Evolutionary conservation across 2,888 invertebrate species (phyloP), one percentile per base, ranked within the genome.

Genomic region (Hirtodrosophila cameraria): DNA sequence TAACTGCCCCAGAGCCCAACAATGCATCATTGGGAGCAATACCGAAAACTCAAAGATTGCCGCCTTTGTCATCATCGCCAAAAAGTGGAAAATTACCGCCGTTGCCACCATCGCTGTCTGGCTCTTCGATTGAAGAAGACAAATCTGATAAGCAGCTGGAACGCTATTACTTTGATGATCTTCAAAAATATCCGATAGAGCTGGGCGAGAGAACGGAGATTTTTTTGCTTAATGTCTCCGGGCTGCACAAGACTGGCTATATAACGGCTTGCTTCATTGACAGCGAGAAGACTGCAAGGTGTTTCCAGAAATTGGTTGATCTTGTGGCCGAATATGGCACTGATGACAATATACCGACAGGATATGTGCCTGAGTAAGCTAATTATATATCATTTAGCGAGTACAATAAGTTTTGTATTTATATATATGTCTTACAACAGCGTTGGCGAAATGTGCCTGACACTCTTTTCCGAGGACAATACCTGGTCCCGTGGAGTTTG

Each of bases 401-500:
- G 15, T 15, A 7, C 1, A 27, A 20, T 45, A 1, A 13, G 16
- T 12, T 18, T n/a, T n/a, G n/a, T n/a, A n/a, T n/a, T n/a, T n/a
- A n/a, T n/a, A n/a, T n/a, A n/a, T n/a, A n/a, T n/a, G n/a, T n/a
- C n/a, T n/a, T n/a, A n/a, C n/a, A 28, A 35, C 23, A 81, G 81
- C 3, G 38, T 80, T 42, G 63, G 65, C 0, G 81, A 81, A 62
- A 2, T 79, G 27, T 83, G 80, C 8, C n/a, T 73, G 30, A 35
- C 61, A 0, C 15, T 62, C 7, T 81, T 30, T 36, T 3, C 6
- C 8, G 86, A 65, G 3, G 81, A 81, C 23, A 33, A 59, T 2
- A 4, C 7, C 2, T 86, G 82, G 86, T 80, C 83, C 31, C 83
- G 82, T 3, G 77, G 61, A 6, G 55, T 70, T 27, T 82, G 86